phyloP scores from a whole-genome alignment of 2,888 invertebrate species.

The Ceriagrion tenellum region DNA sequence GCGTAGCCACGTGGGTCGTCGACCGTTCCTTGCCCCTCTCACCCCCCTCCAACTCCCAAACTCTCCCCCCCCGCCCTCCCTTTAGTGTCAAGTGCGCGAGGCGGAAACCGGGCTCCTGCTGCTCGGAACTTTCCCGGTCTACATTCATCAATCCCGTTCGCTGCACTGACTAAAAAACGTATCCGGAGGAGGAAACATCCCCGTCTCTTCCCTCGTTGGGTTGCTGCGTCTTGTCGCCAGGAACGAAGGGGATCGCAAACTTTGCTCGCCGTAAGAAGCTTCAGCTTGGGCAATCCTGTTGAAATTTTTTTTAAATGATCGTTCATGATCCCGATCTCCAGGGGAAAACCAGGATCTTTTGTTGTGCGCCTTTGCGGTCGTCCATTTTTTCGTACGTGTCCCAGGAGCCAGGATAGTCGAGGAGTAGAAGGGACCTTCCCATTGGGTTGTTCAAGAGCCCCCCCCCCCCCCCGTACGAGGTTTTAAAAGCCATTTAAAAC shows the following conservation, averaged over 20 bases:
- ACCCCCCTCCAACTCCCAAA: too few relatives aligned
- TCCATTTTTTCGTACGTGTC: not conserved
- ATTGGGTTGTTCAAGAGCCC: not conserved
- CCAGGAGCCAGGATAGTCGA: not conserved
- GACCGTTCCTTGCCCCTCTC: not conserved
- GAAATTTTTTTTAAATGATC: not conserved
- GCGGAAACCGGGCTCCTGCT: too few relatives aligned
- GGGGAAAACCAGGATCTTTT: not conserved
- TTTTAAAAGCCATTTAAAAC: not conserved
- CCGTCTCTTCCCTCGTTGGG: not conserved
- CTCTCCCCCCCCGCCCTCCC: not conserved
- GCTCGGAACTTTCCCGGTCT: too few relatives aligned
- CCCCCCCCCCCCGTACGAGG: not conserved
- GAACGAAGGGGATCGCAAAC: not conserved
- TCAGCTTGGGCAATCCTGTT: not conserved
- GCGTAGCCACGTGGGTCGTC: slow-evolving; percentile 21
- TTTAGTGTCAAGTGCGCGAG: too few relatives aligned
- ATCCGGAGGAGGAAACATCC: not conserved
- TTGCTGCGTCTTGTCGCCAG: not conserved
- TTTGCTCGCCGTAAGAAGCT: not conserved
- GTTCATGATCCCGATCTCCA: not conserved
- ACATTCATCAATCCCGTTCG: too few relatives aligned
- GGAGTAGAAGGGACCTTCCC: not conserved
- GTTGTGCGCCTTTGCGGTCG: not conserved
- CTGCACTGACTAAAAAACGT: not conserved